Evolutionary conservation across 2,888 invertebrate genomes (phyloP).

Genomic region (Sphaerophoria taeniata): DNA sequence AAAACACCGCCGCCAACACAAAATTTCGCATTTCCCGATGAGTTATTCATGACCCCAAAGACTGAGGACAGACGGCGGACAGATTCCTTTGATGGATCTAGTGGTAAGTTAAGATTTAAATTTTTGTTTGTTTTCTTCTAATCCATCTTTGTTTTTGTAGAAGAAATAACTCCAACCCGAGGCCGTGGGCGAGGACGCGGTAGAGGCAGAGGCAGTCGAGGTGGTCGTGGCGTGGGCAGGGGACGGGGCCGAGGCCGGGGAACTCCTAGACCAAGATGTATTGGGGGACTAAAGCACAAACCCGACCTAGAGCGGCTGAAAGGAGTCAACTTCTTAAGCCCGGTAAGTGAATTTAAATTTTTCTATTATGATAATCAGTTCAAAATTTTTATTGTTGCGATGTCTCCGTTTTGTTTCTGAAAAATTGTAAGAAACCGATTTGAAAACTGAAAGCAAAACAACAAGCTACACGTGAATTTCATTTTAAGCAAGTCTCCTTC

Average conservation of each 20-base stretch:
- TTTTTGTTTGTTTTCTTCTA: not conserved
- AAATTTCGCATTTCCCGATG: conserved; percentile 49
- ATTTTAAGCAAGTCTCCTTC: no score
- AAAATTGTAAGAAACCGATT: no score
- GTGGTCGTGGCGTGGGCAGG: conserved; percentile 81
- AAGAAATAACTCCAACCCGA: conserved; percentile 75
- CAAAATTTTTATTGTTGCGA: not conserved
- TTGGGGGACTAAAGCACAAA: conserved; percentile 81
- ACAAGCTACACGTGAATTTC: no score
- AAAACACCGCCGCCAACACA: conserved; percentile 29
- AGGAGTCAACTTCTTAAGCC: conserved; percentile 79
- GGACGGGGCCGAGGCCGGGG: conserved; percentile 77
- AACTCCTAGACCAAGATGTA: conserved; percentile 80
- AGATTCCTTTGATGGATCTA: conserved; percentile 61
- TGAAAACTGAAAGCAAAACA: no score
- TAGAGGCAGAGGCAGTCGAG: conserved; percentile 77
- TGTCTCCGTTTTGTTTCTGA: not conserved
- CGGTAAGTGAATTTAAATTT: conserved; percentile 78
- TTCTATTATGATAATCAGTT: no score
- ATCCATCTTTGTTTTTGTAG: conserved; percentile 30
- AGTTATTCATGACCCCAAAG: conserved; percentile 65
- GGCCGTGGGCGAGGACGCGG: conserved; percentile 78
- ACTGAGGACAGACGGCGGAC: conserved; percentile 62
- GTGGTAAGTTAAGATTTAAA: conserved; percentile 40
- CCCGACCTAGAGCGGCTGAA: conserved; percentile 81